Base-by-base conservation (phyloP, 2,888 invertebrate genomes). In the Diarsia rubi region DNA sequence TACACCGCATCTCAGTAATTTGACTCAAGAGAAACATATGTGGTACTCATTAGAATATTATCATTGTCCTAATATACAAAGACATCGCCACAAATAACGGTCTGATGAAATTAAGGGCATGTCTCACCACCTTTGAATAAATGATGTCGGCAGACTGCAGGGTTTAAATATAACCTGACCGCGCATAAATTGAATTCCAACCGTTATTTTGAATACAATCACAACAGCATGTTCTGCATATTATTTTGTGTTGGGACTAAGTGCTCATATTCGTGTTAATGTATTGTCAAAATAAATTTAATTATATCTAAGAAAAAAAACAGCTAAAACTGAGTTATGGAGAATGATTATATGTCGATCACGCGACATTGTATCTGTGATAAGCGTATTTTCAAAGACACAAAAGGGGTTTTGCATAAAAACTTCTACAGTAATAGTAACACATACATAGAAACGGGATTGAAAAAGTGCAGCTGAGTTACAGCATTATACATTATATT, bases 11-110 rank as follows among this genome's bases (percentile, higher is more conserved):
- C 63, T 60, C 69, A 45, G 31, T 79, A 52, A 81, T 81, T 81
- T 63, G 47, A 75, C 75, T 76, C 66, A 69, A 63, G 74, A 62
- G 65, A 71, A 75, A 79, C 82, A 81, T 60, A 71, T 75, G 68
- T 69, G 73, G 21, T 54, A 64, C 75, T 72, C 70, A 83, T 82
- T 79, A 81, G 78, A 78, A 86, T 84, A 84, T 67, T 69, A 78
- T 72, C 65, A 75, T 68, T 82, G 59, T 79, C 75, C 68, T 84
- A 76, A 78, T 78, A 71, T 64, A 79, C 74, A 76, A 81, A 81
- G 70, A 73, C 65, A 71, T 76, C 31, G 73, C 71, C 70, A 71
- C 69, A 76, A 72, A 69, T 74, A 75, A 73, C 59, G 45, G 59
- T 63, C 42, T 59, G 49, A 60, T 69, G 59, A 42, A 47, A 81